Conservation (phyloP, 2,797 vertebrate species). For the Hemibagrus guttatus region DNA sequence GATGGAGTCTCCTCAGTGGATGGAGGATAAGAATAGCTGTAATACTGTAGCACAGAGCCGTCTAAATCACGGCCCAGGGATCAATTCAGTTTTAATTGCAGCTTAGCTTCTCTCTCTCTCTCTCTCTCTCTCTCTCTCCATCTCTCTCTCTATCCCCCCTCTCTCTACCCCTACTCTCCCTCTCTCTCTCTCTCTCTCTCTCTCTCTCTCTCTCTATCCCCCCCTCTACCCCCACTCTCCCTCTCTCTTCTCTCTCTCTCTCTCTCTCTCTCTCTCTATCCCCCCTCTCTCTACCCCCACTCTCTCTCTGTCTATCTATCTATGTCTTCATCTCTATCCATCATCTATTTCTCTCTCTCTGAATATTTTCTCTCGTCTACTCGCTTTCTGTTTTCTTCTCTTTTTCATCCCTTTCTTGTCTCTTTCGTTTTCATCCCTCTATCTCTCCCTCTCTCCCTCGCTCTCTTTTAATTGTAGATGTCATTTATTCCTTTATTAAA, state of each 20-base stretch:
- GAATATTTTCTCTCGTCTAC: neutral
- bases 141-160: neutral
- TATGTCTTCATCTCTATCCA: neutral
- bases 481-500: neutral
- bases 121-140: neutral
- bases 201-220: neutral
- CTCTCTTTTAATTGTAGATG: neutral
- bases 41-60: constrained; percentile 55
- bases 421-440: neutral
- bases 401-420: constrained; percentile 48
- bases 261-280: neutral
- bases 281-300: too few relatives aligned
- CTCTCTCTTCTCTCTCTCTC: neutral
- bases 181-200: constrained; percentile 27
- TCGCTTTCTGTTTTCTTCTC: constrained; percentile 25
- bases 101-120: constrained; percentile 51
- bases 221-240: neutral
- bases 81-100: constrained; percentile 73
- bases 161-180: too few relatives aligned
- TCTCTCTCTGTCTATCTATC: constrained; percentile 22
- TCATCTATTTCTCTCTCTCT: neutral
- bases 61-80: constrained; percentile 59
- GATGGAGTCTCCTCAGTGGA: constrained; percentile 57
- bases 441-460: neutral
- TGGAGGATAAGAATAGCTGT: constrained; percentile 59